These are phyloP conservation scores for Dasypolia templi DNA, from an alignment of 2,888 invertebrate genomes.

Conservation along the genomic window DNA sequence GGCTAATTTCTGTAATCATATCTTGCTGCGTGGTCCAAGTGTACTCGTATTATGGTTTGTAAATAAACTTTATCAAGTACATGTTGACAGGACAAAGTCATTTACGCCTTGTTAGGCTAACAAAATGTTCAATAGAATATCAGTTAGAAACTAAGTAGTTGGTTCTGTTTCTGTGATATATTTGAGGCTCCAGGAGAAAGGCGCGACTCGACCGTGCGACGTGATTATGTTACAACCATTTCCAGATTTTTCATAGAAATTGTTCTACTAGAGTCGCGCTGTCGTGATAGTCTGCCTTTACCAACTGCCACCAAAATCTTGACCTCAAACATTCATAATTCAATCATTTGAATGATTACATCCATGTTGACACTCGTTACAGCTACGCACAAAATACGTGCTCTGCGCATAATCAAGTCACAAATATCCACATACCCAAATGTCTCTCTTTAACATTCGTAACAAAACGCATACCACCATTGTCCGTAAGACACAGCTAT, in stretches of 20 bases:
- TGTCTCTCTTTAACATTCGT: conserved; percentile 53
- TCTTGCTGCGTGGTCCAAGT: background rate
- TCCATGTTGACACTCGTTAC: conserved; percentile 34
- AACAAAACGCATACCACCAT: conserved; percentile 40
- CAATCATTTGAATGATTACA: conserved; percentile 24
- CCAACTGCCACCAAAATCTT: background rate
- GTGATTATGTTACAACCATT: no score
- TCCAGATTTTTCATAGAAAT: no score
- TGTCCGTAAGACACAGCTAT: conserved; percentile 52
- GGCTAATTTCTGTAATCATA: background rate
- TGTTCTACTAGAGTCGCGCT: no score
- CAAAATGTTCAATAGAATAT: background rate
- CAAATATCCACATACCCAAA: conserved; percentile 11
- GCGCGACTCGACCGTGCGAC: background rate
- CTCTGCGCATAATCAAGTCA: conserved; percentile 7
- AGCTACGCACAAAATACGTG: conserved; percentile 42
- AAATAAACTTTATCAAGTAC: background rate
- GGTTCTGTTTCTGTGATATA: background rate
- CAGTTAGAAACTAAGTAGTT: background rate
- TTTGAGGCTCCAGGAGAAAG: background rate
- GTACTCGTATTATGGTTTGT: background rate
- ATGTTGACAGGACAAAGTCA: background rate
- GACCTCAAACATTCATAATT: conserved; percentile 16
- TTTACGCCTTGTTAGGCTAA: no score
- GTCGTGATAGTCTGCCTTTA: no score